Conservation (phyloP, 2,797 vertebrate genomes). For the Selene dorsalis region DNA sequence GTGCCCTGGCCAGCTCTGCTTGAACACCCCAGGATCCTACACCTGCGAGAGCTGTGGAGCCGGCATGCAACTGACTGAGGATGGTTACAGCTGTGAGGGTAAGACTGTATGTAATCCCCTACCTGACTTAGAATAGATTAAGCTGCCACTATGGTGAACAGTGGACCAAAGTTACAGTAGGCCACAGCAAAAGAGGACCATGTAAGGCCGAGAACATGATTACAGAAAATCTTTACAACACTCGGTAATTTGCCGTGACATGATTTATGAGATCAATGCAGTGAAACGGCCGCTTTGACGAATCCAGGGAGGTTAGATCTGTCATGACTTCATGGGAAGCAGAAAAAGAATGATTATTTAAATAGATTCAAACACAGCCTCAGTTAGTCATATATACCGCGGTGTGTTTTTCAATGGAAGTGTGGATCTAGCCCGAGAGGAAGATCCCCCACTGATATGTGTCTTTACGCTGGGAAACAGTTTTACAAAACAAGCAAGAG, state of each 20-base stretch:
- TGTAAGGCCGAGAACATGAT: slow-evolving; percentile 41
- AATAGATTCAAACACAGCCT: slow-evolving; percentile 65
- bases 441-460: slow-evolving; percentile 68
- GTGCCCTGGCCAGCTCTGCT: slow-evolving; percentile 79
- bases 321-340: slow-evolving; percentile 82
- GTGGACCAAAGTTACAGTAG: neutral
- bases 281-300: slow-evolving; percentile 60
- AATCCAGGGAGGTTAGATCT: slow-evolving; percentile 69
- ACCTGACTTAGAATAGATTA: slow-evolving; percentile 8
- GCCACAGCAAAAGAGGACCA: slow-evolving; percentile 20
- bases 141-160: slow-evolving; percentile 16
- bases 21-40: slow-evolving; percentile 78
- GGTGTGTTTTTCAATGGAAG: slow-evolving; percentile 71
- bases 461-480: slow-evolving; percentile 69
- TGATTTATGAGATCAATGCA: slow-evolving; percentile 77
- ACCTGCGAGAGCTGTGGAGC: slow-evolving; percentile 73
- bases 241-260: slow-evolving; percentile 69
- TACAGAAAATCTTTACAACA: slow-evolving; percentile 58
- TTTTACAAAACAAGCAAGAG: slow-evolving; percentile 65
- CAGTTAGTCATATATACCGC: slow-evolving; percentile 64
- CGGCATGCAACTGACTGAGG: slow-evolving; percentile 70
- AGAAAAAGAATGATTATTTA: slow-evolving; percentile 69
- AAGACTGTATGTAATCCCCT: slow-evolving; percentile 30
- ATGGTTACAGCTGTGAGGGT: slow-evolving; percentile 74
- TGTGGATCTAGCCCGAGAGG: slow-evolving; percentile 65